A percentile compares a stretch with the other conserved stretches of the same genome.
Conservation (phyloP, 2,888 invertebrate genomes). For the Drosophila paranaensis region DNA sequence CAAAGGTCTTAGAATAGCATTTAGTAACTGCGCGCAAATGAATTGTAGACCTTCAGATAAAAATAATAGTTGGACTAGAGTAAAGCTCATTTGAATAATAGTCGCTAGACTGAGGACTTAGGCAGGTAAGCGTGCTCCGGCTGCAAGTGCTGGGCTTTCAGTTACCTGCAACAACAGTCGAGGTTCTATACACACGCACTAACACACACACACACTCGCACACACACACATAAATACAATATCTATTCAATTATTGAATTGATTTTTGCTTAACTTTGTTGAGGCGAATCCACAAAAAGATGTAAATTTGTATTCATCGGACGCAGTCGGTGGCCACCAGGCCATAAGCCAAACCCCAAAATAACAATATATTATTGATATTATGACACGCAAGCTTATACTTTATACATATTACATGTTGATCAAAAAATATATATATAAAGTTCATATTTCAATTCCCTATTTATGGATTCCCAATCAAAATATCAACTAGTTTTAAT, state of each 20-base stretch:
- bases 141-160: not conserved
- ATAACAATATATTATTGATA: not conserved
- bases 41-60: slow-evolving; percentile 1
- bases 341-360: not conserved
- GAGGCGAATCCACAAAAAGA: not conserved
- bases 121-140: not conserved
- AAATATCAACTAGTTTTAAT: too few relatives aligned
- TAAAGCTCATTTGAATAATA: not conserved
- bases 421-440: too few relatives aligned
- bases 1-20: not conserved
- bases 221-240: not conserved
- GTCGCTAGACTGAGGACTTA: too few relatives aligned
- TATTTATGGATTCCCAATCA: too few relatives aligned
- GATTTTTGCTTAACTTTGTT: not conserved
- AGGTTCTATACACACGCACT: not conserved
- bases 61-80: not conserved
- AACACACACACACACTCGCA: not conserved
- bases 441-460: not conserved
- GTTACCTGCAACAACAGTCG: not conserved
- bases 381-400: too few relatives aligned
- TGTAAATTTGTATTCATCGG: not conserved
- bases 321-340: not conserved
- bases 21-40: not conserved
- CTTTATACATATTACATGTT: not conserved
- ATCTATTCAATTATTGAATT: slow-evolving; percentile 7